Evolutionary conservation across 2,113 vertebrate species (phyloP).

Genomic region (Axis porcinus): DNA sequence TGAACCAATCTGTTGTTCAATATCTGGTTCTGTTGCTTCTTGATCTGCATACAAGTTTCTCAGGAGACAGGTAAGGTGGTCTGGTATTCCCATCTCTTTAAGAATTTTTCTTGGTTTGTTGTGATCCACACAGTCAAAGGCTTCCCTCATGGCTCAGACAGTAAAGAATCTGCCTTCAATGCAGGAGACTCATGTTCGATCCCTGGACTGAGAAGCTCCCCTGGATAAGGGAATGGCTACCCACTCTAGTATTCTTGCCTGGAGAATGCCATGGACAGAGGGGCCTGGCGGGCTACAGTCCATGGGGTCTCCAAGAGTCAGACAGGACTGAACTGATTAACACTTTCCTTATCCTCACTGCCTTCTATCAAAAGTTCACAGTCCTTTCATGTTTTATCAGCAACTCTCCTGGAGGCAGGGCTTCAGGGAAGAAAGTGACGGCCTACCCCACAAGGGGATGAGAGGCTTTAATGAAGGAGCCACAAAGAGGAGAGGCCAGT

Average conservation of each 20-base stretch:
- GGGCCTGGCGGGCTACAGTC: neutral
- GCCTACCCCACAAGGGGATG: accelerated
- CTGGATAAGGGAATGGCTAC: neutral
- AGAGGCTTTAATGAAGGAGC: neutral
- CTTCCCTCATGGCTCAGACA: neutral
- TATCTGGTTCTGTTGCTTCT: neutral
- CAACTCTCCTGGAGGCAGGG: neutral
- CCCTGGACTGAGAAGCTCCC: neutral
- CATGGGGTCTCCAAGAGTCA: neutral
- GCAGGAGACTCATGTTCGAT: neutral
- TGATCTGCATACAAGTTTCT: neutral
- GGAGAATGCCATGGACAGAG: neutral
- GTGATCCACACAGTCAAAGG: neutral
- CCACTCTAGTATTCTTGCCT: neutral
- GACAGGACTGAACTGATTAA: accelerated
- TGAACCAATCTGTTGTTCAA: neutral
- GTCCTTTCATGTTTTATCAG: neutral
- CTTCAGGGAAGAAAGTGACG: neutral
- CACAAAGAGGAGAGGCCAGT: neutral
- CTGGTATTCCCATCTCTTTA: neutral
- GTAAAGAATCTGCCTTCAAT: neutral
- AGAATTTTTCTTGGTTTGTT: neutral
- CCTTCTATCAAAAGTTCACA: neutral
- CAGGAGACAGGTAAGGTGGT: neutral
- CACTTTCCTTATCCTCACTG: neutral